Evolutionary conservation across 2,797 vertebrate genomes (phyloP).

Genomic region (Coccyzus lansbergi): DNA sequence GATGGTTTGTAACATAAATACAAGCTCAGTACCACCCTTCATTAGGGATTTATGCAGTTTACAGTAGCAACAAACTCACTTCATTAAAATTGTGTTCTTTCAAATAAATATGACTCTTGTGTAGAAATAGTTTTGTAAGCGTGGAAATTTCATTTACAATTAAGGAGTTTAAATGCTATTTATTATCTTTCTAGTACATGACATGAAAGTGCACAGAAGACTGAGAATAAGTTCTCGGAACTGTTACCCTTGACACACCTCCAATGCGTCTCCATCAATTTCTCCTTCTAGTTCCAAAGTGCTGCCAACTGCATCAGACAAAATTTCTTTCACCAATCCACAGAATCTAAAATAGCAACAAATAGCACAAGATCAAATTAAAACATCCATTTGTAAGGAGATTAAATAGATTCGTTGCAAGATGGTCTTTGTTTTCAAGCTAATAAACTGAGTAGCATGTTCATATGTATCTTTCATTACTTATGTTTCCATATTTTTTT

Average conservation of each 20-base stretch:
- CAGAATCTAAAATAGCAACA: conserved; percentile 85
- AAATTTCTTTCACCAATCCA: conserved; percentile 92
- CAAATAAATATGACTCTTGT: not conserved
- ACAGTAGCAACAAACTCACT: not conserved
- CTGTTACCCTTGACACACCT: conserved; percentile 80
- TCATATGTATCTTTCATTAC: not conserved
- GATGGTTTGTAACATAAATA: not conserved
- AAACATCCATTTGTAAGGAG: not conserved
- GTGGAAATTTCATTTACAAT: not conserved
- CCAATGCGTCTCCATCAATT: conserved; percentile 87
- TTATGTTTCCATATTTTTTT: not conserved
- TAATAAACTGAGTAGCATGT: not conserved
- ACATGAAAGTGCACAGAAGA: not conserved
- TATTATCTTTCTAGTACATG: not conserved
- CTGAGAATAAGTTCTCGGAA: not conserved
- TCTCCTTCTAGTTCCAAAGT: conserved; percentile 90
- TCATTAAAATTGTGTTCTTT: not conserved
- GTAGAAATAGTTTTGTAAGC: not conserved
- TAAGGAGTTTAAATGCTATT: not conserved
- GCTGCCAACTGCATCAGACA: conserved; percentile 84
- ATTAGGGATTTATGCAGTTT: not conserved
- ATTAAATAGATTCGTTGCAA: not conserved
- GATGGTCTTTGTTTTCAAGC: not conserved
- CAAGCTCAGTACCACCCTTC: not conserved
- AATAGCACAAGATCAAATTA: conserved; percentile 6